Evolutionary conservation across 2,113 vertebrate genomes (phyloP).

Genomic region (Stegostoma tigrinum): DNA sequence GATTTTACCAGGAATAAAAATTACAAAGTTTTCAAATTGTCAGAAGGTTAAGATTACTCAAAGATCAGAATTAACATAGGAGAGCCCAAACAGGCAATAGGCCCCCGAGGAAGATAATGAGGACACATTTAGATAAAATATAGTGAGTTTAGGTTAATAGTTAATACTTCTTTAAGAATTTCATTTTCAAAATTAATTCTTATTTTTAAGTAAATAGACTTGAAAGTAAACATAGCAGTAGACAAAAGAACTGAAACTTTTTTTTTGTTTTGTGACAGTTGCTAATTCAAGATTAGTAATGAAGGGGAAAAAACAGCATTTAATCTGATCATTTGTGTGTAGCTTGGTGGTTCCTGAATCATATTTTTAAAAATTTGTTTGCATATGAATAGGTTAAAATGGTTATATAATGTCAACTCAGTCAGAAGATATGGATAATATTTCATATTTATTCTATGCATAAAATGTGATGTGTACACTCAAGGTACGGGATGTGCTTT

Average conservation of each 20-base stretch:
- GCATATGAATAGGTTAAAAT: background rate
- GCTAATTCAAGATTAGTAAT: background rate
- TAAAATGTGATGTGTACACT: background rate
- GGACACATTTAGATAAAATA: background rate
- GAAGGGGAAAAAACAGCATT: background rate
- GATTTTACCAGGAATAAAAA: background rate
- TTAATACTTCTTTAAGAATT: background rate
- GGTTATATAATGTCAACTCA: background rate
- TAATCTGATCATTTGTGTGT: background rate
- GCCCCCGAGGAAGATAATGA: background rate
- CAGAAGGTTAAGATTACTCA: background rate
- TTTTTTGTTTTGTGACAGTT: background rate
- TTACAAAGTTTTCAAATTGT: background rate
- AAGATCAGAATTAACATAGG: background rate
- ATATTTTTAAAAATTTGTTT: background rate
- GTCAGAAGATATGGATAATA: background rate
- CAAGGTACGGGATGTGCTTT: background rate
- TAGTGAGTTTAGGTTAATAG: too few relatives aligned
- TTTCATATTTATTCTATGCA: background rate
- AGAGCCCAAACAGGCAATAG: background rate
- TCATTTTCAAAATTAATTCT: background rate
- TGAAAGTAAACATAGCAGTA: background rate
- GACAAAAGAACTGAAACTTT: background rate
- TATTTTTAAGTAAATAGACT: background rate
- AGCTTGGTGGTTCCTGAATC: background rate